Conservation (phyloP, 1,140 invertebrate genomes). For the Hylyphantes graminicola region DNA sequence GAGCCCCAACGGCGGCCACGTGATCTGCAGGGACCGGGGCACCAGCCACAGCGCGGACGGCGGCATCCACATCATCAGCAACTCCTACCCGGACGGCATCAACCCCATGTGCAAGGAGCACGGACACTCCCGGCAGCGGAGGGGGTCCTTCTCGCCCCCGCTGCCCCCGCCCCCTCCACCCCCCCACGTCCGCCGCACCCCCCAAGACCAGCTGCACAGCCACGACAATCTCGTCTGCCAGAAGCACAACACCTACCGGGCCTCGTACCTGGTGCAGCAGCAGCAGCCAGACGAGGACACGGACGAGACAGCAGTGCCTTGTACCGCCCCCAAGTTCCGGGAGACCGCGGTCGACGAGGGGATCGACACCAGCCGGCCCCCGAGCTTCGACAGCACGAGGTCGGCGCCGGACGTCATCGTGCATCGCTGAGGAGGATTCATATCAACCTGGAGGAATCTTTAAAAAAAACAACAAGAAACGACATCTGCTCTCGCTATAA, state of each 20-base stretch:
- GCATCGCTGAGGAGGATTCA: slow-evolving; percentile 75
- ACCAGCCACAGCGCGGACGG: slow-evolving; percentile 13
- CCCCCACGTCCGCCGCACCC: slow-evolving; percentile 39
- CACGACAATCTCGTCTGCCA: slow-evolving; percentile 48
- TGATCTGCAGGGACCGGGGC: slow-evolving; percentile 38
- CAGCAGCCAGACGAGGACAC: slow-evolving; percentile 4
- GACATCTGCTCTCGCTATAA: background rate
- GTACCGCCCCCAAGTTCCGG: background rate
- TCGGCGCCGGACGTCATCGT: slow-evolving; percentile 68
- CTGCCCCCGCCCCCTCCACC: slow-evolving; percentile 58
- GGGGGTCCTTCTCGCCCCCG: slow-evolving; percentile 44
- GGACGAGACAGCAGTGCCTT: slow-evolving; percentile 5
- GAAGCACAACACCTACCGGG: slow-evolving; percentile 41
- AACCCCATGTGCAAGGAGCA: slow-evolving; percentile 54
- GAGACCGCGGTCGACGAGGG: slow-evolving; percentile 65
- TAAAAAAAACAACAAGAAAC: slow-evolving; percentile 9
- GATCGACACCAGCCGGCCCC: slow-evolving; percentile 70
- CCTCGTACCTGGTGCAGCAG: slow-evolving; percentile 21
- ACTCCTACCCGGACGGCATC: slow-evolving; percentile 53
- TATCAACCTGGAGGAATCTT: slow-evolving; percentile 16
- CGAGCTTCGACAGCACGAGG: slow-evolving; percentile 69
- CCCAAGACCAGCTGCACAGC: slow-evolving; percentile 3
- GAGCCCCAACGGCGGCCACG: slow-evolving; percentile 62
- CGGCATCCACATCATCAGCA: slow-evolving; percentile 57
- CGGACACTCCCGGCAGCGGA: slow-evolving; percentile 19